Base-by-base conservation (phyloP, 35 echinoderm and acorn worm genomes). In the Amphiura filiformis region DNA sequence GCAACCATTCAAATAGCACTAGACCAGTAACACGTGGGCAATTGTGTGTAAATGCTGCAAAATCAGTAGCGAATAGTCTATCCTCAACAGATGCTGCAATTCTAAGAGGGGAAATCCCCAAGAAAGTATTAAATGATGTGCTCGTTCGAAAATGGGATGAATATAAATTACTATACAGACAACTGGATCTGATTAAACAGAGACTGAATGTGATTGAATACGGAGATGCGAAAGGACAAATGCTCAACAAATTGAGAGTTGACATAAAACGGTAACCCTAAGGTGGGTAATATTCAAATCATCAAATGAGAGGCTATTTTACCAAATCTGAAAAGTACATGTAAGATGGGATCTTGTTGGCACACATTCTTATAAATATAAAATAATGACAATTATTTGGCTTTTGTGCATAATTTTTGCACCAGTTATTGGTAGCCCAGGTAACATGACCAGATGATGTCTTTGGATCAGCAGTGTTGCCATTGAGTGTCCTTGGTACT, bases 81-180 rank as follows among this genome's bases (percentile, higher is more conserved):
- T 41, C 36, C 32, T 84, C 32, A 41, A 56, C 82, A 84, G 44
- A 39, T 41, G 44, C 39, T 57, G 42, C 82, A 84, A 84, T 84
- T 84, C 57, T 57, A 84, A 52, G 82, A 57, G 82, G 42, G 34
- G 82, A 84, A 41, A 57, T 84, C 44, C 42, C 52, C 49, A 84
- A 44, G 82, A 84, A 57, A 84, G 82, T 84, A 31, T 40, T 56
- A 84, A 84, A 84, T 84, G 82, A 84, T 40, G 38, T n/a, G 26
- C 47, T 84, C 32, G 38, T 84, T 31, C 38, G 36, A 57, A 84
- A 84, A 35, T 84, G 82, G 82, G 57, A 84, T 84, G 82, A 84
- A 44, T 84, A 84, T 31, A 84, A 57, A 18, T 40, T 84, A 40
- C 44, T 84, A 57, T 31, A 57, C 30, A 28, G 20, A 84, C 44